Evolutionary conservation across 1,140 invertebrate genomes (phyloP).

Genomic region (Drosophila ambigua): DNA sequence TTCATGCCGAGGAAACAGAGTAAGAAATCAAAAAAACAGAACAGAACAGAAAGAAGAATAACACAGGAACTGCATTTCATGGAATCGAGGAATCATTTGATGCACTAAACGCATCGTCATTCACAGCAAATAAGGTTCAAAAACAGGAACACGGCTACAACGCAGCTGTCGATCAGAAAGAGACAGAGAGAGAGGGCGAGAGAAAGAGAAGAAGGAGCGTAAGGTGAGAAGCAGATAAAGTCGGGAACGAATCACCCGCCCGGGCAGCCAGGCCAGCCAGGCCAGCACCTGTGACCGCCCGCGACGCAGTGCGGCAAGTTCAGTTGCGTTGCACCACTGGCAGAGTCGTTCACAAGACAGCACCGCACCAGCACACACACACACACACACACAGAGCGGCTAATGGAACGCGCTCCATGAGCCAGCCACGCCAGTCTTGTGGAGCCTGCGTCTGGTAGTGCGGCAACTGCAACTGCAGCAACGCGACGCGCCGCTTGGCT

Average conservation of each 20-base stretch:
- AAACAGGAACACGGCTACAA: slow-evolving; percentile 40
- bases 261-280: no score
- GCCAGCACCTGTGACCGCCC: slow-evolving; percentile 75
- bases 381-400: slow-evolving; percentile 21
- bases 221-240: slow-evolving; percentile 27
- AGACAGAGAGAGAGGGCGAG: slow-evolving; percentile 2
- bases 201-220: slow-evolving; percentile 5
- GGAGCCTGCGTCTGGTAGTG: no score
- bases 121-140: slow-evolving; percentile 57
- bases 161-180: slow-evolving; percentile 48
- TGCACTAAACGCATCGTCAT: slow-evolving; percentile 57
- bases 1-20: slow-evolving; percentile 42
- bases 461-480: slow-evolving; percentile 39
- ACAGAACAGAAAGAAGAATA: slow-evolving; percentile 43
- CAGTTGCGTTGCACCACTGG: slow-evolving; percentile 64
- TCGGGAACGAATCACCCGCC: slow-evolving; percentile 23
- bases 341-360: slow-evolving; percentile 12
- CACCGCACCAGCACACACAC: slow-evolving; percentile 5
- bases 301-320: slow-evolving; percentile 60
- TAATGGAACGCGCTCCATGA: slow-evolving; percentile 21
- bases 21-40: slow-evolving; percentile 44
- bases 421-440: no score
- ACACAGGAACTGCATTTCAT: slow-evolving; percentile 76
- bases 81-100: slow-evolving; percentile 48
- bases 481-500: slow-evolving; percentile 61